Evolutionary conservation across 2,797 vertebrate genomes (phyloP), one percentile per base, ranked within the genome.

Genomic region (Mareca strepera): DNA sequence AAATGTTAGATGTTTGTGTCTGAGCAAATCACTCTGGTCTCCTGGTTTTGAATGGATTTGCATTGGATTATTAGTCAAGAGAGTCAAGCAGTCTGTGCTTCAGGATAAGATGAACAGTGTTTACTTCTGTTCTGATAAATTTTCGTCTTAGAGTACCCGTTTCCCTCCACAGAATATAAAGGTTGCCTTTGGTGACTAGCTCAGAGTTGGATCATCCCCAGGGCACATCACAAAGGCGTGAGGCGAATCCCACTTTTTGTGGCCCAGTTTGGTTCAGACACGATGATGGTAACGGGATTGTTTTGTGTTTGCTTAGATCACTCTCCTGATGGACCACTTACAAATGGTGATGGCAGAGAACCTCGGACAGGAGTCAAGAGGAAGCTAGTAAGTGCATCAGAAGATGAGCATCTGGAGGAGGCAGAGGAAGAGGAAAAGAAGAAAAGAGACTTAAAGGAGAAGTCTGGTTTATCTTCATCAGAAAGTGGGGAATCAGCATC

Each of bases 341-440:
- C 98, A 62, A 99, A 99, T 12, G 98, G 98, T 18, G 98, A 99
- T 35, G 98, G 95, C 98, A 97, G 96, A 97, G 96, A 97, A 33
- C 84, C 86, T 44, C 93, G 98, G 43, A 63, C 97, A 16, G 98
- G 97, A 75, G 81, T 98, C 83, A 98, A 98, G 94, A 97, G 98
- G 87, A 98, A 98, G 89, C 78, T 98, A 9, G 41, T 96, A 85
- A 98, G 96, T 56, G 98, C 82, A 28, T 98, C 96, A 4, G 98
- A 97, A 50, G 97, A 97, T 2, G 94, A 96, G 43, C 95, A 81
- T 53, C 86, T 96, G 58, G 98, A 98, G 68, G 98, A 98, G 82
- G 97, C 66, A 1, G 98, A 98, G 88, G 98, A 98, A 44, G 98
- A 98, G 89, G 97, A 97, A 1, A 86, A 97, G 73, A 96, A 96